Conservation (phyloP, 2,113 vertebrate genomes). For the Rhynchomys soricoides region DNA sequence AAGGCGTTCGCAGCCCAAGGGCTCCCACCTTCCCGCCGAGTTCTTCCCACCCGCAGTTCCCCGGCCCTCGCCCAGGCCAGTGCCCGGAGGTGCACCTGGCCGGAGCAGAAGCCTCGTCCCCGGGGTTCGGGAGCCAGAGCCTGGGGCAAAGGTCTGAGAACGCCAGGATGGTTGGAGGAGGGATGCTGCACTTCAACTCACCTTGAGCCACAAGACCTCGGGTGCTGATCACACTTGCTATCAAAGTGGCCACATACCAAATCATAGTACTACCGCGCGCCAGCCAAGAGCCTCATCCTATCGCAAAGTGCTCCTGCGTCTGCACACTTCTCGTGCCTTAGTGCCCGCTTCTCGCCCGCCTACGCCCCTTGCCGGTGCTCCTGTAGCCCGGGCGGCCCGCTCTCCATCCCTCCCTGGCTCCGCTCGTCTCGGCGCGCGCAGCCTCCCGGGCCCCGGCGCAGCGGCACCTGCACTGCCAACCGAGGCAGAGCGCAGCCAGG, state of each 20-base stretch:
- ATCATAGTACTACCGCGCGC: conserved; percentile 92
- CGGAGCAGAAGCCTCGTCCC: not conserved
- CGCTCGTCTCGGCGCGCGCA: conserved; percentile 86
- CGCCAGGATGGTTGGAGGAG: conserved; percentile 4
- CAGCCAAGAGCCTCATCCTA: conserved; percentile 90
- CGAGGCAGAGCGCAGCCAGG: conserved; percentile 77
- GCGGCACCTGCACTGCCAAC: conserved; percentile 76
- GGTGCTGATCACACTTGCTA: conserved; percentile 99
- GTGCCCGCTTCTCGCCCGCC: conserved; percentile 72
- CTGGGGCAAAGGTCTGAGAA: not conserved
- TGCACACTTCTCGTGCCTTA: conserved; percentile 87
- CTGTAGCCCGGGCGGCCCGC: conserved; percentile 88
- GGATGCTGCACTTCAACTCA: conserved; percentile 93
- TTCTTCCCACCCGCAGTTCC: not conserved
- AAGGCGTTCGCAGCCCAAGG: not conserved
- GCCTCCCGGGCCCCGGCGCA: conserved; percentile 73
- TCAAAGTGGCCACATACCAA: conserved; percentile 99
- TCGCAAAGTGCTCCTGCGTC: conserved; percentile 91
- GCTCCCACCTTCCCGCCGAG: not conserved
- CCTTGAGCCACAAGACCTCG: conserved; percentile 97
- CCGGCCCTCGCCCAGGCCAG: not conserved
- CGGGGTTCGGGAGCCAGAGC: not conserved
- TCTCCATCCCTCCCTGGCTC: conserved; percentile 90
- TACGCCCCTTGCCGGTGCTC: conserved; percentile 85
- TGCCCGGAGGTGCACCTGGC: not conserved